Evolutionary conservation across 2,888 invertebrate genomes (phyloP), one percentile per base, ranked within the genome.

Genomic region (Parnassius mnemosyne): DNA sequence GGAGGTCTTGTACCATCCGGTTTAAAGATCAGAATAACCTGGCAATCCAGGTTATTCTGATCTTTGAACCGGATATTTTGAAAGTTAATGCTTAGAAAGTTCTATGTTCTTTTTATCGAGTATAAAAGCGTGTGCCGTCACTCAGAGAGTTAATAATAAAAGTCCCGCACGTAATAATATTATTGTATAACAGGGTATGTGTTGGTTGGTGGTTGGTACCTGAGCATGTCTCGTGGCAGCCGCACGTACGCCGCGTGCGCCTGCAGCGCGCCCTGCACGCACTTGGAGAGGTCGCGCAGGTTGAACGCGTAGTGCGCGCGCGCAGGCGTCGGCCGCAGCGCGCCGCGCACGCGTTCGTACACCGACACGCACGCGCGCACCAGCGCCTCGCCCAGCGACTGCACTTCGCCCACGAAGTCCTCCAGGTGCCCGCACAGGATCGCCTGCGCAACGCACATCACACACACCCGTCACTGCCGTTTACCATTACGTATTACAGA

Each of bases 261-360:
- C 79, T 97, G 97, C 58, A 97, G 85, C 10, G 97, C 94, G n/a
- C 97, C 97, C 85, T 97, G 97, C 73, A 97, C 93, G 66, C 96
- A 96, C 83, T 97, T 98, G 10, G 97, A 97, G 50, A 98, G 90
- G 88, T 98, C 97, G 53, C 98, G 92, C 71, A 98, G 87, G 84
- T 98, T 98, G 82, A 98, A 98, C 12, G 98, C 94, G 77, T 98
- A 98, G 84, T 98, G 98, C 0, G 96, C 96, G 81, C 97, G 98
- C 41, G 96, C 94, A 0, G 98, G 98, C 0, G 98, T 98, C 0
- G 98, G 98, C 42, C 98, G 85, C 69, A 98, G 93, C 73, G 96
- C 96, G 0, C 93, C 87, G 13, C 95, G 94, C 53, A 97, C 96
- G 72, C 95, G 94, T 67, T 94, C 92, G 78, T 98, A 98, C 2